Conservation (phyloP, 1,140 invertebrate genomes). For the Maniola jurtina region DNA sequence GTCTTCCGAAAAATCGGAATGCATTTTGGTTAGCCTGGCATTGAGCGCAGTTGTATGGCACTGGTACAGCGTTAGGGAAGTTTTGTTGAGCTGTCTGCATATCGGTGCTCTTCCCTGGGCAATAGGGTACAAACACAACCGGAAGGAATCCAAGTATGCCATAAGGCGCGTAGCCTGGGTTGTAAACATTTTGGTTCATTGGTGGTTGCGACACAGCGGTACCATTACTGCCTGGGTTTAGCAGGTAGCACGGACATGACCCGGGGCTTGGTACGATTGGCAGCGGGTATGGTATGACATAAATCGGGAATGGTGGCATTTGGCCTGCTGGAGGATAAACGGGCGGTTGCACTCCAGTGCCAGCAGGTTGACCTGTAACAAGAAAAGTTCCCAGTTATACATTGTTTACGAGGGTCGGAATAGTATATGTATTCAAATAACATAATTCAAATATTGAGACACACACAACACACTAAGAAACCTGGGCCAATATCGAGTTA, state of each 20-base stretch:
- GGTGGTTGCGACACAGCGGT: constrained; percentile 38
- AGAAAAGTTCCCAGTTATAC: constrained; percentile 15
- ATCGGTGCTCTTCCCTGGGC: constrained; percentile 72
- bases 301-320: constrained; percentile 73
- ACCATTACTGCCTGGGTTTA: constrained; percentile 66
- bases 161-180: constrained; percentile 57
- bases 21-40: constrained; percentile 60
- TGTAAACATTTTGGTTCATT: constrained; percentile 32
- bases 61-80: constrained; percentile 79
- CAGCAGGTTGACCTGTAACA: constrained; percentile 52
- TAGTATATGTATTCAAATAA: no score
- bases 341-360: constrained; percentile 76
- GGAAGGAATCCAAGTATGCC: constrained; percentile 80
- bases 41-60: constrained; percentile 65
- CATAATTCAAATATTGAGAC: no score
- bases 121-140: constrained; percentile 81
- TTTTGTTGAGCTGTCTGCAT: constrained; percentile 75
- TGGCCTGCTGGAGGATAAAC: constrained; percentile 47
- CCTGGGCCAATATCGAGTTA: neutral
- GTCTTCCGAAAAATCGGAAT: constrained; percentile 53
- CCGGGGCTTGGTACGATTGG: constrained; percentile 78
- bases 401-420: neutral
- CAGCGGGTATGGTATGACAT: constrained; percentile 78
- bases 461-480: neutral
- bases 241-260: constrained; percentile 79